Conservation (phyloP, 2,797 vertebrate genomes). For the Acrossocheilus wenchowensis region DNA sequence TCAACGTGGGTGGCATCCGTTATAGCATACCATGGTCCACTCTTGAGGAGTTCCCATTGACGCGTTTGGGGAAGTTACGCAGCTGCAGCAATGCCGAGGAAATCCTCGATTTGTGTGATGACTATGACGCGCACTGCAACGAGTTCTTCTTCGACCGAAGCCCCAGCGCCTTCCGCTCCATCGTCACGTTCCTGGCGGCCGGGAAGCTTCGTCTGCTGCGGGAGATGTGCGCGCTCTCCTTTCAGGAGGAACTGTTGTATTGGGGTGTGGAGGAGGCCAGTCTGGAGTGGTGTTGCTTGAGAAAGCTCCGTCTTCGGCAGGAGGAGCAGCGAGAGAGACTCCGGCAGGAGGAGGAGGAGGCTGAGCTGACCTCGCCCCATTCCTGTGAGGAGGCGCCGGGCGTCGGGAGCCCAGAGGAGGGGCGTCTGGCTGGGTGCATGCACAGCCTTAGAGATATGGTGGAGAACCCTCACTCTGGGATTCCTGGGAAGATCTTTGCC, state of each 20-base stretch:
- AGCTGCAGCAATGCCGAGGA: conserved; percentile 90
- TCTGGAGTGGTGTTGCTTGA: conserved; percentile 93
- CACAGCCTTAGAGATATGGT: conserved; percentile 90
- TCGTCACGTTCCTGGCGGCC: conserved; percentile 92
- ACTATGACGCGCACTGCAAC: conserved; percentile 90
- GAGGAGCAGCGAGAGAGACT: conserved; percentile 88
- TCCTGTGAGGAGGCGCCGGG: conserved; percentile 75
- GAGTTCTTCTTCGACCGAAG: conserved; percentile 98
- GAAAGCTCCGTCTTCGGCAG: conserved; percentile 89
- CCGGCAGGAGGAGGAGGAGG: conserved; percentile 79
- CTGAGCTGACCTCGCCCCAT: conserved; percentile 67
- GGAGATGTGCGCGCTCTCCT: conserved; percentile 93
- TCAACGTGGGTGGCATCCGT: conserved; percentile 94
- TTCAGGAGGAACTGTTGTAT: conserved; percentile 96
- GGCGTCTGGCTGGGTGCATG: conserved; percentile 78
- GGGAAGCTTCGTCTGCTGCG: conserved; percentile 91
- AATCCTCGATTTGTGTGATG: conserved; percentile 94
- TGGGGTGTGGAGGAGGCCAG: conserved; percentile 95
- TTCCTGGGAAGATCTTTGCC: conserved; percentile 94
- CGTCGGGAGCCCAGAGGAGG: conserved; percentile 63
- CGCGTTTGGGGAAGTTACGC: conserved; percentile 88
- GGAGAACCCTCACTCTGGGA: conserved; percentile 92
- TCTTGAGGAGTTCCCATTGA: conserved; percentile 91
- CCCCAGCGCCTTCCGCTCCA: conserved; percentile 92
- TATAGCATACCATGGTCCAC: conserved; percentile 94